Evolutionary conservation across 2,888 invertebrate species (phyloP).

Genomic region (Drosophila kambysellisi): DNA sequence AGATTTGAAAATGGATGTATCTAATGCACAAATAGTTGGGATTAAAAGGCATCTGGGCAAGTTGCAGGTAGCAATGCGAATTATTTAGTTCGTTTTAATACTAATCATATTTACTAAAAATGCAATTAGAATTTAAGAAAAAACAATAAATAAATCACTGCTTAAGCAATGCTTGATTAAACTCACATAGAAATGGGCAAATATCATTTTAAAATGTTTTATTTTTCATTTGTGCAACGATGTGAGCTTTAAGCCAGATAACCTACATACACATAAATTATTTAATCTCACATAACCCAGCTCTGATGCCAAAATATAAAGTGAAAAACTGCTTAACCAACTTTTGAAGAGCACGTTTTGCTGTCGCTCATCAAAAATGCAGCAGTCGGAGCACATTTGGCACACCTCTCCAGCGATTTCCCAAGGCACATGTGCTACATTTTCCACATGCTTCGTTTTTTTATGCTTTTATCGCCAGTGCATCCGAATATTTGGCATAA

Average conservation of each 20-base stretch:
- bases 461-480: conserved; percentile 23
- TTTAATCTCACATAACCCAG: conserved; percentile 15
- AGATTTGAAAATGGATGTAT: conserved; percentile 4
- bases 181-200: not conserved
- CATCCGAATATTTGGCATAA: conserved; percentile 38
- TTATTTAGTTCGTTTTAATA: not conserved
- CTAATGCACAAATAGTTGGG: not conserved
- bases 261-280: conserved; percentile 9
- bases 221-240: not conserved
- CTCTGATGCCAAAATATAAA: conserved; percentile 14
- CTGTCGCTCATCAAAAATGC: conserved; percentile 51
- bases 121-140: not conserved
- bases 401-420: conserved; percentile 32
- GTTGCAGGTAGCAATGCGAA: too few relatives aligned
- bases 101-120: not conserved
- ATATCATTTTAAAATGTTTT: not conserved
- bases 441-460: not conserved
- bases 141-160: not conserved
- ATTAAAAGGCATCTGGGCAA: not conserved
- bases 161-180: not conserved
- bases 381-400: conserved; percentile 40
- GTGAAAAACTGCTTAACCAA: conserved; percentile 27
- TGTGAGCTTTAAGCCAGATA: conserved; percentile 5
- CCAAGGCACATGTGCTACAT: conserved; percentile 20
- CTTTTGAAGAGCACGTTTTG: conserved; percentile 22